phyloP scores from a whole-genome alignment of 2,113 vertebrate species.

The Strix aluco region DNA sequence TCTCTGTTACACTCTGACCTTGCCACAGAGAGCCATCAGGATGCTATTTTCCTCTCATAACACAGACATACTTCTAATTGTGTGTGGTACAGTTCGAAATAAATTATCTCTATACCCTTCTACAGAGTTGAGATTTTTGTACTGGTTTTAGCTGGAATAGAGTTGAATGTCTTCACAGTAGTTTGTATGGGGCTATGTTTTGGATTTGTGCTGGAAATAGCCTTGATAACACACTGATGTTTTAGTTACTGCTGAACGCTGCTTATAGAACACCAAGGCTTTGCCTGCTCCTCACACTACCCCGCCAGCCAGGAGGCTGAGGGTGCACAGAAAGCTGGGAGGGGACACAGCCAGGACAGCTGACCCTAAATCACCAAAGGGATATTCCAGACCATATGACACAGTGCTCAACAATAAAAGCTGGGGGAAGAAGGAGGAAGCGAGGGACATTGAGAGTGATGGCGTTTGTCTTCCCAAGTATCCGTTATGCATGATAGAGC shows the following conservation, averaged over 20 bases:
- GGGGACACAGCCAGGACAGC: too few relatives aligned
- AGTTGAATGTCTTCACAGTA: too few relatives aligned
- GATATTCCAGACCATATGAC: not conserved
- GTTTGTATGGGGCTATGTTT: not conserved
- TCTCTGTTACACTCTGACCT: too few relatives aligned
- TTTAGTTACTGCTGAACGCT: not conserved
- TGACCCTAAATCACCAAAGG: not conserved
- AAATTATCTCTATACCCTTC: too few relatives aligned
- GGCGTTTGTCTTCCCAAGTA: too few relatives aligned
- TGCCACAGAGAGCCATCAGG: not conserved
- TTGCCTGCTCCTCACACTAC: not conserved
- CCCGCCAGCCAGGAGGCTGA: not conserved
- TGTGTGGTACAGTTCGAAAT: too few relatives aligned
- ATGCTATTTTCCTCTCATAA: not conserved
- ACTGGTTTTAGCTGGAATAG: not conserved
- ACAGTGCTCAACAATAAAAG: not conserved
- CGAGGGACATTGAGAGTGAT: rapidly evolving
- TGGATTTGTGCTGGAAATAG: not conserved
- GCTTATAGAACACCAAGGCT: not conserved
- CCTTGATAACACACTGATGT: too few relatives aligned
- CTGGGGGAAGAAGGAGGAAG: not conserved
- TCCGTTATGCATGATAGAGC: not conserved
- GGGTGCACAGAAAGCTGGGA: not conserved
- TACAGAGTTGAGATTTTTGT: not conserved
- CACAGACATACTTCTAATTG: rapidly evolving